Evolutionary conservation across 2,113 vertebrate genomes (phyloP).

Genomic region (Lasiurus borealis): DNA sequence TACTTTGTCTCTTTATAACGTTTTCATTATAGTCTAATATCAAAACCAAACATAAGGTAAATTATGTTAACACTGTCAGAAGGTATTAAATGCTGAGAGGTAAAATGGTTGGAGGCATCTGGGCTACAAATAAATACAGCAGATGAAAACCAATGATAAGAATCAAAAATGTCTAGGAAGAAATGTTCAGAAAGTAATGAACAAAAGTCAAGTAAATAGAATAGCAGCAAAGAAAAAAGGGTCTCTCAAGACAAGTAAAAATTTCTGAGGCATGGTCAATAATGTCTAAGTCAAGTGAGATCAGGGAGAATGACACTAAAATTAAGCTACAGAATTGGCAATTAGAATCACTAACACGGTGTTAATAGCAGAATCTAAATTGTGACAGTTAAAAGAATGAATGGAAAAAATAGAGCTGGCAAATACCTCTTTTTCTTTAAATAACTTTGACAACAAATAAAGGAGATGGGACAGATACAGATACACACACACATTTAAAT

Average conservation of each 20-base stretch:
- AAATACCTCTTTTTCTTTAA: neutral
- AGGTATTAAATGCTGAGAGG: neutral
- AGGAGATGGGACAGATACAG: neutral
- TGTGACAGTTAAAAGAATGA: neutral
- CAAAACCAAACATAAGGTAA: neutral
- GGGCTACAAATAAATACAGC: neutral
- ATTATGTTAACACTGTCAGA: neutral
- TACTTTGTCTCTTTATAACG: neutral
- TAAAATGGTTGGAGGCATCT: neutral
- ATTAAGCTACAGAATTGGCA: neutral
- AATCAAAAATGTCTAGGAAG: slow-evolving; percentile 9
- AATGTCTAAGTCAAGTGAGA: neutral
- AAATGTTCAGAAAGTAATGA: neutral
- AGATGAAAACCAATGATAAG: slow-evolving; percentile 5
- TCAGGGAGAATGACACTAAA: neutral
- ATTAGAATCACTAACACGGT: neutral
- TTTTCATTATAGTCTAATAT: neutral
- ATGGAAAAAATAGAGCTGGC: neutral
- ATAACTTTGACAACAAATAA: neutral
- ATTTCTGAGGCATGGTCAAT: neutral
- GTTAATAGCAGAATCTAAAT: neutral
- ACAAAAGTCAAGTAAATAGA: neutral
- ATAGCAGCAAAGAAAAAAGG: neutral
- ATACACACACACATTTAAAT: neutral
- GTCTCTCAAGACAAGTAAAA: neutral